phyloP scores from a whole-genome alignment of 2,888 invertebrate genomes.

The Drosophila pseudotakahashii region DNA sequence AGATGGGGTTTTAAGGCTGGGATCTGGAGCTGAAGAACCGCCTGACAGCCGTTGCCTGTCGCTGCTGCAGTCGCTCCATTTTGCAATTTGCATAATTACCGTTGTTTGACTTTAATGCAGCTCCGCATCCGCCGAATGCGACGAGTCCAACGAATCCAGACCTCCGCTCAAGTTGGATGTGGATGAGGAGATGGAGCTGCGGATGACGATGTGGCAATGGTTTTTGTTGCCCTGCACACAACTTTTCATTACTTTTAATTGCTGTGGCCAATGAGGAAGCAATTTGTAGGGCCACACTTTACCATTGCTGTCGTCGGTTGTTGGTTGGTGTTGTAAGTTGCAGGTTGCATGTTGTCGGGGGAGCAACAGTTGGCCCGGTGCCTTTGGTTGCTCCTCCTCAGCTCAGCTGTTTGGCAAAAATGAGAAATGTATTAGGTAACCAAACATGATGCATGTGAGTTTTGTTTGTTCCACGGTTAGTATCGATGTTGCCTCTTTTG shows the following conservation, averaged over 20 bases:
- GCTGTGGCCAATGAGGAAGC: conserved; percentile 77
- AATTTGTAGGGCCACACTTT: conserved; percentile 69
- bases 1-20: conserved; percentile 1
- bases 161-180: conserved; percentile 26
- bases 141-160: conserved; percentile 29
- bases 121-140: conserved; percentile 65
- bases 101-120: conserved; percentile 78
- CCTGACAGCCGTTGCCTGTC: conserved; percentile 44
- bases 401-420: conserved; percentile 31
- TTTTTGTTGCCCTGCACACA: conserved; percentile 58
- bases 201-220: conserved; percentile 17
- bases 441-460: conserved; percentile 48
- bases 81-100: conserved; percentile 80
- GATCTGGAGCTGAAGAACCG: conserved; percentile 9
- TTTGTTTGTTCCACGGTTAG: conserved; percentile 32
- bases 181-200: conserved; percentile 4
- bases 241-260: conserved; percentile 77
- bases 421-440: conserved; percentile 50
- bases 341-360: background rate
- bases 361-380: conserved; percentile 42
- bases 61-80: conserved; percentile 43
- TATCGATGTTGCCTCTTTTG: conserved; percentile 25
- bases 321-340: conserved; percentile 19
- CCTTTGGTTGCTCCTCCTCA: conserved; percentile 1
- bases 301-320: conserved; percentile 5